Conservation (phyloP, 2,797 vertebrate genomes). For the Lycodopsis pacificus region DNA sequence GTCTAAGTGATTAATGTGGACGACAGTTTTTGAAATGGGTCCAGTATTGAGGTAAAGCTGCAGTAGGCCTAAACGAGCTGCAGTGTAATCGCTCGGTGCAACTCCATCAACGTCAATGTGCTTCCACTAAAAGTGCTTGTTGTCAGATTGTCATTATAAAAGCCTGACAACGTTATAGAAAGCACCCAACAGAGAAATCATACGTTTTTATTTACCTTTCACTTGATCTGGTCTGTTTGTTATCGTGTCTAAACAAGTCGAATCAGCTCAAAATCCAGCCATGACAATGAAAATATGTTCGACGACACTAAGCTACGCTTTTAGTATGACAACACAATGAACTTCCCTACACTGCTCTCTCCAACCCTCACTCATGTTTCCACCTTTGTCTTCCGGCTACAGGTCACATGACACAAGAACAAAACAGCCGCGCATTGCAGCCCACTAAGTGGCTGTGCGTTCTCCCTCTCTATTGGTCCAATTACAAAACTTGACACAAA, state of each 20-base stretch:
- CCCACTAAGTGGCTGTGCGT: neutral
- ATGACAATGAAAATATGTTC: neutral
- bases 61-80: neutral
- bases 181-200: neutral
- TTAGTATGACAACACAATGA: neutral
- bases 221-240: neutral
- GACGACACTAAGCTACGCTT: neutral
- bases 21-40: neutral
- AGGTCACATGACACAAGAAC: neutral
- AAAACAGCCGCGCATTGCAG: neutral
- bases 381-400: neutral
- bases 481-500: neutral
- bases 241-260: neutral
- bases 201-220: neutral
- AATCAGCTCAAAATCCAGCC: neutral
- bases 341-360: neutral
- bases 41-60: neutral
- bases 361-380: neutral
- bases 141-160: neutral
- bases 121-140: neutral
- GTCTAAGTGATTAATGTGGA: neutral
- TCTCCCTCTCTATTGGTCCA: neutral
- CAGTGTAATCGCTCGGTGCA: neutral
- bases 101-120: neutral
- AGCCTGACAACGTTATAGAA: neutral